phyloP scores from a whole-genome alignment of 2,888 invertebrate species.

The Chrysopilus asiliformis region DNA sequence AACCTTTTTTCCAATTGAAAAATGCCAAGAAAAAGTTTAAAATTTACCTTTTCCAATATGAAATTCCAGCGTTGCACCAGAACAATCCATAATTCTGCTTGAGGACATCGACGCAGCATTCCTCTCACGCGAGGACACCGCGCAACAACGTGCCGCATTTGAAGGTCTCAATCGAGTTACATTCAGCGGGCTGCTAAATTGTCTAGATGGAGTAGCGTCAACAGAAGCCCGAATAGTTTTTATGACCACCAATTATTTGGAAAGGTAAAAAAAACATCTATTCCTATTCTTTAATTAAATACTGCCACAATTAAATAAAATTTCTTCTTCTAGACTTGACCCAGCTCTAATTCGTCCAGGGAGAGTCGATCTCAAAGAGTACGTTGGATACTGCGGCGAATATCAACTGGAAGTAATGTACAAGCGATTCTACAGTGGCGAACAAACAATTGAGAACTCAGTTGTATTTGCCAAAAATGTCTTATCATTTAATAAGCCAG shows the following conservation, averaged over 20 bases:
- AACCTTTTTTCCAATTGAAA: no score
- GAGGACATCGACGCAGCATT: conserved; percentile 98
- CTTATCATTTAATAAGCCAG: conserved; percentile 42
- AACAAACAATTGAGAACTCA: conserved; percentile 40
- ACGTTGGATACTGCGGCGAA: conserved; percentile 66
- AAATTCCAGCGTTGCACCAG: conserved; percentile 72
- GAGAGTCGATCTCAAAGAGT: conserved; percentile 83
- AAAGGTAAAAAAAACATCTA: no score
- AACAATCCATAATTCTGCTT: conserved; percentile 85
- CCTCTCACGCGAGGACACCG: conserved; percentile 63
- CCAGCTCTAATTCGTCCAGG: conserved; percentile 92
- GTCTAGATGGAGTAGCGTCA: conserved; percentile 96
- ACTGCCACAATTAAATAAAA: no score
- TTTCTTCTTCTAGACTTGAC: conserved; percentile 56
- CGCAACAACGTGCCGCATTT: conserved; percentile 63
- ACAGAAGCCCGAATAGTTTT: conserved; percentile 96
- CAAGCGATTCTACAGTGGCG: conserved; percentile 64
- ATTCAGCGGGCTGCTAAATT: conserved; percentile 93
- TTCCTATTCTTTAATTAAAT: no score
- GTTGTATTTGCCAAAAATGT: conserved; percentile 54
- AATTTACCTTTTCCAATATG: no score
- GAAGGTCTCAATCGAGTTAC: conserved; percentile 91
- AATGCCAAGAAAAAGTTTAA: no score
- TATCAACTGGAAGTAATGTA: conserved; percentile 81
- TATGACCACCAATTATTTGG: conserved; percentile 98